Percentiles rank a stretch among this genome's conserved stretches.
These are phyloP conservation scores for Suricata suricatta DNA, from an alignment of 2,113 vertebrate genomes.

Conservation along the genomic window DNA sequence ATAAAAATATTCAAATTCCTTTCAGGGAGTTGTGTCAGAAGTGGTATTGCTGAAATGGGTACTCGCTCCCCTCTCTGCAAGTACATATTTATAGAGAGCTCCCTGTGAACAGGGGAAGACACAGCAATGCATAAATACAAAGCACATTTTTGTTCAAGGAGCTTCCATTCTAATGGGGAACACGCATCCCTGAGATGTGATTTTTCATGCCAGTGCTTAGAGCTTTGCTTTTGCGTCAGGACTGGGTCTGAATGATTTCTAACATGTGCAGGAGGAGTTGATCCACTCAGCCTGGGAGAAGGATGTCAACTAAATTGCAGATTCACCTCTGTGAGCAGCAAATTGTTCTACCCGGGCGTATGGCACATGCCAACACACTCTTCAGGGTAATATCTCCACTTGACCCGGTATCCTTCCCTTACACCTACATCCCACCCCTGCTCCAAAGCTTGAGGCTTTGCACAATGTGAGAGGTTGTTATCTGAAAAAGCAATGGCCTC, in stretches of 20 bases:
- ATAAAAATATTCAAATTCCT: background rate
- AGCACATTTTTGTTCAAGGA: background rate
- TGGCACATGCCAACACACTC: background rate
- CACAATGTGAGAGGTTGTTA: background rate
- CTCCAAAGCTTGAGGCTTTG: background rate
- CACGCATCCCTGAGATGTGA: background rate
- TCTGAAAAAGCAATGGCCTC: background rate
- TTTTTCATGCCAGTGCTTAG: background rate
- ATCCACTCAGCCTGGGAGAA: background rate
- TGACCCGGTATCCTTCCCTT: background rate
- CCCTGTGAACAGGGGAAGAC: background rate
- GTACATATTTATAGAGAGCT: background rate
- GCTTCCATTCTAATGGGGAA: background rate
- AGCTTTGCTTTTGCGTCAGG: background rate
- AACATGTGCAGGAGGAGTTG: background rate
- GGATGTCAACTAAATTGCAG: background rate
- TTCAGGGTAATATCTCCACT: background rate
- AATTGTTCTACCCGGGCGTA: background rate
- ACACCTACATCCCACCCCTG: background rate
- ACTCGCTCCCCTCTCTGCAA: background rate
- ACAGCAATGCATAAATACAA: slow-evolving; percentile 8
- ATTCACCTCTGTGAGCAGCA: background rate
- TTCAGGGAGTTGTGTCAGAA: background rate
- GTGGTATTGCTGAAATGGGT: background rate
- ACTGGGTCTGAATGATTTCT: background rate